Evolutionary conservation across 2,888 invertebrate genomes (phyloP), one percentile per base, ranked within the genome.

Genomic region (Lomographa bimaculata): DNA sequence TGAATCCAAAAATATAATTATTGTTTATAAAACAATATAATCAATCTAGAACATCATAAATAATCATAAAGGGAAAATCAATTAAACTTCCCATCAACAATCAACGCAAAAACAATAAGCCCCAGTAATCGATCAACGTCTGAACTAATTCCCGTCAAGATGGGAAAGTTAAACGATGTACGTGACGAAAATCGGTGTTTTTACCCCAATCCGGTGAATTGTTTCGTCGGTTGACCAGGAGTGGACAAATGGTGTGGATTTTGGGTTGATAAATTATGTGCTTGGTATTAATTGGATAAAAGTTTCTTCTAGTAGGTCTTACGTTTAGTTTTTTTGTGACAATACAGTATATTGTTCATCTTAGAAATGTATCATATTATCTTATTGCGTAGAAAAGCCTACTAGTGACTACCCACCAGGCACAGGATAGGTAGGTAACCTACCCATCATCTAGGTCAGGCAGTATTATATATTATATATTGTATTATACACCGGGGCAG

Each of bases 131-230:
- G 40, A 59, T 60, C 60, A 60, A 56, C 40, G 60, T 60, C 60
- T 21, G 35, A 36, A 53, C 56, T 60, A 59, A 60, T 60, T 60
- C 55, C 49, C 42, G 48, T 43, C 38, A 44, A 50, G 57, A 57
- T 58, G 53, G 48, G 50, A 52, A 54, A 57, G 54, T 57, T 55
- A 60, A 60, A 59, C 58, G 54, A 29, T 46, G 42, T 43, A 63
- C 61, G 60, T 59, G 64, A 57, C 50, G 35, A 42, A 49, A 56
- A 57, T 53, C 44, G 46, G 43, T 41, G 55, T 57, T 63, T 64
- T 56, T 60, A 57, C 45, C 54, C 54, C 37, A 50, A 45, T 46
- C 33, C 27, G 10, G 41, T 29, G 42, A 47, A 54, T 58, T 54
- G 45, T 58, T 60, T 58, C 46, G n/a, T n/a, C n/a, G n/a, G n/a